These are phyloP conservation scores for Tyto alba DNA, from an alignment of 2,113 vertebrate species.

Conservation along the genomic window DNA sequence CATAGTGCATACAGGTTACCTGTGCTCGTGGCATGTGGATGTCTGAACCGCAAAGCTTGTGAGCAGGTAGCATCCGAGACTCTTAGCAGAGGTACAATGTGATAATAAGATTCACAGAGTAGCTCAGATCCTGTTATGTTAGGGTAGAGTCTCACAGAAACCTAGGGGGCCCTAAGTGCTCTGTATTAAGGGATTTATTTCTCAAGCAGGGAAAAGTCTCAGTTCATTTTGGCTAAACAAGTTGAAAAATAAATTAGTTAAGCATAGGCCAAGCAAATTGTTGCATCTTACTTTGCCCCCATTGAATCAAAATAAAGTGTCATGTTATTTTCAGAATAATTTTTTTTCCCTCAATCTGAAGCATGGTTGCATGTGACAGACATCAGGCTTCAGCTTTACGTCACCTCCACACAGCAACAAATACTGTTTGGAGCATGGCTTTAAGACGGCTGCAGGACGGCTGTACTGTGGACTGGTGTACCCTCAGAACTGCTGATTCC, in stretches of 20 bases:
- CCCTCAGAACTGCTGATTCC: neutral
- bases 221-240: neutral
- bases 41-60: neutral
- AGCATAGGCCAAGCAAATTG: neutral
- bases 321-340: fast-evolving
- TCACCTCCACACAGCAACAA: neutral
- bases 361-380: neutral
- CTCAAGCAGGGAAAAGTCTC: fast-evolving
- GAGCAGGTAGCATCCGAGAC: neutral
- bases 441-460: neutral
- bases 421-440: neutral
- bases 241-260: neutral
- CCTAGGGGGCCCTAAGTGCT: neutral
- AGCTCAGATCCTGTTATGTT: neutral
- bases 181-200: neutral
- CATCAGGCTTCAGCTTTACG: neutral
- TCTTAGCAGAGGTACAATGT: neutral
- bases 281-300: neutral
- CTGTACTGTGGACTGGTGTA: neutral
- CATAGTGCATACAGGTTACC: fast-evolving
- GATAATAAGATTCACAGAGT: neutral
- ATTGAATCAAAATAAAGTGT: neutral
- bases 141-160: neutral
- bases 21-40: fast-evolving
- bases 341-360: neutral